Evolutionary conservation across 2,888 invertebrate species (phyloP).

Genomic region (Gerris lacustris): DNA sequence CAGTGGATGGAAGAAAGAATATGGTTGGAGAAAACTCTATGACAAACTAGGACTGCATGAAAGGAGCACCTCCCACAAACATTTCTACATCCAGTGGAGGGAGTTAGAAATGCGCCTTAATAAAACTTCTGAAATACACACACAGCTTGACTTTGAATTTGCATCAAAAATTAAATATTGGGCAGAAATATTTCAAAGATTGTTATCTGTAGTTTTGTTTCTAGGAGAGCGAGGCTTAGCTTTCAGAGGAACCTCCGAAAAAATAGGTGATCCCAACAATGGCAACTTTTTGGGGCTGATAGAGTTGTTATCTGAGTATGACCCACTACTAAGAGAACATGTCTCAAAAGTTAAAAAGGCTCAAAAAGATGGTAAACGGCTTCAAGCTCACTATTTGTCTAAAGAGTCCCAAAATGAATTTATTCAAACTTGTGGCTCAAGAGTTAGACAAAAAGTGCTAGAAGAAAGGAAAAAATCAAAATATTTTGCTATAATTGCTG

Average conservation of each 20-base stretch:
- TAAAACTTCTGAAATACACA: too few relatives aligned
- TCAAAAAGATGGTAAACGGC: slow-evolving; percentile 12
- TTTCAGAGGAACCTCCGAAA: slow-evolving; percentile 12
- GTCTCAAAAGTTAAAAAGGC: slow-evolving; percentile 15
- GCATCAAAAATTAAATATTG: background rate
- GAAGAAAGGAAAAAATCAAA: slow-evolving; percentile 13
- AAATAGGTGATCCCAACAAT: slow-evolving; percentile 17
- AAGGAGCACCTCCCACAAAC: too few relatives aligned
- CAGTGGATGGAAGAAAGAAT: too few relatives aligned
- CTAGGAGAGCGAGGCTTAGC: slow-evolving; percentile 13
- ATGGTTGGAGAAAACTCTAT: too few relatives aligned
- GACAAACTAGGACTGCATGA: too few relatives aligned
- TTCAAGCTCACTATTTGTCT: slow-evolving; percentile 16
- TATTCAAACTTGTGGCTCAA: slow-evolving; percentile 15
- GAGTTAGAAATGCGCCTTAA: too few relatives aligned
- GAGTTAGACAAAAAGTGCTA: slow-evolving; percentile 12
- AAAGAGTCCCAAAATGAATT: slow-evolving; percentile 18
- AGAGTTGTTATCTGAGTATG: slow-evolving; percentile 14
- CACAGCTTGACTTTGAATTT: too few relatives aligned
- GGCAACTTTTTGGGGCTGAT: slow-evolving; percentile 17
- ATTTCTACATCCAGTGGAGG: too few relatives aligned
- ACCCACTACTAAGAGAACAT: slow-evolving; percentile 17
- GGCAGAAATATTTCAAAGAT: background rate
- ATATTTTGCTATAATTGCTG: slow-evolving; percentile 11
- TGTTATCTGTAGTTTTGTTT: background rate